Conservation (phyloP, 2,113 vertebrate species). For the Esox niger region DNA sequence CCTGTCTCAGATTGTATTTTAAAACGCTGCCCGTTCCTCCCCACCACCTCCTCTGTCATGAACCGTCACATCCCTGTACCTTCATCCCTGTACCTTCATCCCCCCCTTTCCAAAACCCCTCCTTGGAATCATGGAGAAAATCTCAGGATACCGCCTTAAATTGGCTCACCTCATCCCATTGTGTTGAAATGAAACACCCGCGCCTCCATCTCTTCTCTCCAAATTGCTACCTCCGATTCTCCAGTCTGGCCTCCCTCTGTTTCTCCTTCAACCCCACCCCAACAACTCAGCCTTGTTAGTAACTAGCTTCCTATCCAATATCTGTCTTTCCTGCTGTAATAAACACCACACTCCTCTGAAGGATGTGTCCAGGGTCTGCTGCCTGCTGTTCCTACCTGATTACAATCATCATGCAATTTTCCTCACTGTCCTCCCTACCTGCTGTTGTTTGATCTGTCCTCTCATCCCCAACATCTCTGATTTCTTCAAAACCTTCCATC, state of each 20-base stretch:
- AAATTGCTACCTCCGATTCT: not conserved
- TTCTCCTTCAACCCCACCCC: conserved; percentile 1
- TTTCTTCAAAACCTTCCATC: not conserved
- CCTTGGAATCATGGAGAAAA: too few relatives aligned
- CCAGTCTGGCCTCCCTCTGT: conserved; percentile 21
- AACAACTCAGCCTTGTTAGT: conserved; percentile 37
- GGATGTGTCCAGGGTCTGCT: too few relatives aligned
- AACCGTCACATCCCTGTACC: not conserved
- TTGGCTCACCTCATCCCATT: too few relatives aligned
- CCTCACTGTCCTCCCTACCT: not conserved
- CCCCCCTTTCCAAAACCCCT: conserved; percentile 27
- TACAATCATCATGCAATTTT: not conserved
- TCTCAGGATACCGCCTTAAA: too few relatives aligned
- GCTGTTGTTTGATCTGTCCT: not conserved
- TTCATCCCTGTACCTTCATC: conserved; percentile 27
- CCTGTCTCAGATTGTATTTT: conserved; percentile 42
- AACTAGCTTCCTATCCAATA: not conserved
- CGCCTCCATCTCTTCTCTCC: too few relatives aligned
- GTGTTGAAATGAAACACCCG: too few relatives aligned
- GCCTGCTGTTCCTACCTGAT: not conserved
- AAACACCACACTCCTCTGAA: not conserved
- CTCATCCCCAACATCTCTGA: not conserved
- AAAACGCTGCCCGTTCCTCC: conserved; percentile 23
- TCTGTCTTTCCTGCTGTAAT: not conserved
- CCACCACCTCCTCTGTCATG: not conserved